Evolutionary conservation across 1,140 invertebrate genomes (phyloP).

Genomic region (Drosophila kepulauana): DNA sequence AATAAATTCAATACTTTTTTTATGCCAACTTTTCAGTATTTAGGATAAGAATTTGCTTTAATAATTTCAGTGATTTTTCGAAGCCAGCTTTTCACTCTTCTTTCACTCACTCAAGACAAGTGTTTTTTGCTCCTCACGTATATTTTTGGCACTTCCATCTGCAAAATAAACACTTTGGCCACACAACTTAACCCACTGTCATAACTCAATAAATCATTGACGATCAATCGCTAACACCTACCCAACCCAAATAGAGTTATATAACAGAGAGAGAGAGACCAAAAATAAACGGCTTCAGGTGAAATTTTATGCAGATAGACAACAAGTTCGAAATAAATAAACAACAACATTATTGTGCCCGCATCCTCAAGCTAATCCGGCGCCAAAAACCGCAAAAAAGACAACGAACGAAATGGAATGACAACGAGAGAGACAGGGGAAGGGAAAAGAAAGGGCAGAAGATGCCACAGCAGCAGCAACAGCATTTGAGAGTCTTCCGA

Average conservation of each 20-base stretch:
- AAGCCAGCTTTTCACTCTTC: neutral
- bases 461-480: conserved; percentile 15
- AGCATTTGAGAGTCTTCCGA: conserved; percentile 78
- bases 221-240: conserved; percentile 68
- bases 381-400: conserved; percentile 72
- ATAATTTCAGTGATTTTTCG: no score
- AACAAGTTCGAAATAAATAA: conserved; percentile 28
- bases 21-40: no score
- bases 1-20: no score
- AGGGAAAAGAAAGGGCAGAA: conserved; percentile 9
- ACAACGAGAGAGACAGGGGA: conserved; percentile 21
- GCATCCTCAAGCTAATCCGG: conserved; percentile 83
- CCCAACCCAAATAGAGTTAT: conserved; percentile 77
- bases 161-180: conserved; percentile 66
- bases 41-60: no score
- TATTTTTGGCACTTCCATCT: conserved; percentile 55
- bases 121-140: conserved; percentile 23
- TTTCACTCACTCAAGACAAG: conserved; percentile 1
- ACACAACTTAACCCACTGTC: conserved; percentile 74
- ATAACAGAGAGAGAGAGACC: conserved; percentile 38
- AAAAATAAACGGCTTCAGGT: conserved; percentile 47
- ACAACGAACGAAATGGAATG: conserved; percentile 30
- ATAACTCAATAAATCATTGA: conserved; percentile 76
- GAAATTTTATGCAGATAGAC: conserved; percentile 51
- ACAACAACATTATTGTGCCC: conserved; percentile 49